Base-by-base conservation (phyloP, 92 coral and sea anemone species). In the Montipora capitata region DNA sequence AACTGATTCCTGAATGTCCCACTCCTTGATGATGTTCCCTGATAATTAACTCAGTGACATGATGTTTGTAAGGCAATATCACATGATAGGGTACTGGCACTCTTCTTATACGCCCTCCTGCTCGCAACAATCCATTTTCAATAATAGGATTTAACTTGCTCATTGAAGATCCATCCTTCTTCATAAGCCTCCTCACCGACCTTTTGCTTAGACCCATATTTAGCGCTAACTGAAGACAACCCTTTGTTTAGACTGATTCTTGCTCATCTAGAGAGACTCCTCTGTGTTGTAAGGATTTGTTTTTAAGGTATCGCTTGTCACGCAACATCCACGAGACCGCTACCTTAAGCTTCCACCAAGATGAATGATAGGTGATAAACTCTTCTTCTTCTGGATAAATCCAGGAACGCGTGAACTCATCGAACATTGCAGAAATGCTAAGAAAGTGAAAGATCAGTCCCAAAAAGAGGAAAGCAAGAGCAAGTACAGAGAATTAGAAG, bases 1-100 rank as follows among this genome's bases (percentile, higher is more conserved):
- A 49, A 94, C 96, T n/a, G 87, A 83, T 68, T 91, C 94, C 62
- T 87, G 84, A n/a, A 72, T 93, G 92, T 6, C 89, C 96, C 44
- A 80, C 81, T 10, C 54, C 68, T 17, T 35, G 44, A 45, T 93
- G 96, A 45, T 74, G 68, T 35, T 93, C 78, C 41, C 11, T 81
- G 72, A 85, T 80, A 40, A 76, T 77, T 52, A 85, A 20, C 2
- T 20, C 88, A 12, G 94, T 91, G 20, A 87, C 86, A 11, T 73
- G 92, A 71, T 79, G 87, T 59, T 93, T 93, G 82, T 78, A 80
- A 10, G 92, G 93, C 40, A 92, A 67, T 6, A 92, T 88, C 40
- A 92, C 7, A 48, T 66, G 76, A 27, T 82, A 76, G 0, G 57
- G 69, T 40, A 93, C 27, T 5, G 88, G 92, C 4, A 92, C 94